Evolutionary conservation across 1,140 invertebrate species (phyloP).

Genomic region (Lepidurus arcticus): DNA sequence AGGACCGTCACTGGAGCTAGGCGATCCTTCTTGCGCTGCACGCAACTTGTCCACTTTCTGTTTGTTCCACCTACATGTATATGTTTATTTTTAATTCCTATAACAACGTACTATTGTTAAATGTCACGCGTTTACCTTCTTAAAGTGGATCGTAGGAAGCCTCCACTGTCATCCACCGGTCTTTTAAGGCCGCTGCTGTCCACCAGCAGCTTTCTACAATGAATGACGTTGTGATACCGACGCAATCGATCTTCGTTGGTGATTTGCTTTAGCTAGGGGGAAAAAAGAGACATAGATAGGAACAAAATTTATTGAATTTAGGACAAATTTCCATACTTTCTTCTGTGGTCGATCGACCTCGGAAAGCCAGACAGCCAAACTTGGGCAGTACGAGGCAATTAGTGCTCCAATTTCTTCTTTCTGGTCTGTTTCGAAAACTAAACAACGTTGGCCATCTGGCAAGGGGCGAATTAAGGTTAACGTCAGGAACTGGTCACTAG

Average conservation of each 20-base stretch:
- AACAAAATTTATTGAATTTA: neutral
- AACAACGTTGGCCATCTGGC: conserved; percentile 71
- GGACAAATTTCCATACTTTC: conserved; percentile 46
- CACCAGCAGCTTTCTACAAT: conserved; percentile 70
- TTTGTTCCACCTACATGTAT: conserved; percentile 64
- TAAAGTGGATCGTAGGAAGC: conserved; percentile 80
- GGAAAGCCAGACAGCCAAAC: conserved; percentile 75
- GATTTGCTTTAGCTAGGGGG: conserved; percentile 50
- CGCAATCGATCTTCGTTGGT: conserved; percentile 76
- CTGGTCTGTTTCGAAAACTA: conserved; percentile 84
- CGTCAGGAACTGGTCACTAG: conserved; percentile 85
- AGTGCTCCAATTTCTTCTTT: conserved; percentile 86
- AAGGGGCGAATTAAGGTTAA: conserved; percentile 60
- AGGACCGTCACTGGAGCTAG: conserved; percentile 65
- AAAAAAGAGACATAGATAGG: conserved; percentile 25
- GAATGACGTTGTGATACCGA: conserved; percentile 71
- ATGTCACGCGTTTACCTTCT: conserved; percentile 50
- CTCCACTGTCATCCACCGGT: conserved; percentile 64
- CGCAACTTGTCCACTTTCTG: conserved; percentile 77
- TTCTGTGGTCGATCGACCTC: conserved; percentile 66
- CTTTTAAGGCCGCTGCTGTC: conserved; percentile 74
- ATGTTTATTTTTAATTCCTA: too few species aligned
- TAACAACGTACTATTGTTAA: too few species aligned
- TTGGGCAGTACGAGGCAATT: conserved; percentile 83
- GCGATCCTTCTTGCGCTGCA: conserved; percentile 62